Percentiles rank a stretch among this genome's conserved stretches.
Conservation (phyloP, 1,140 invertebrate species). For the Drosophila baimaii region DNA sequence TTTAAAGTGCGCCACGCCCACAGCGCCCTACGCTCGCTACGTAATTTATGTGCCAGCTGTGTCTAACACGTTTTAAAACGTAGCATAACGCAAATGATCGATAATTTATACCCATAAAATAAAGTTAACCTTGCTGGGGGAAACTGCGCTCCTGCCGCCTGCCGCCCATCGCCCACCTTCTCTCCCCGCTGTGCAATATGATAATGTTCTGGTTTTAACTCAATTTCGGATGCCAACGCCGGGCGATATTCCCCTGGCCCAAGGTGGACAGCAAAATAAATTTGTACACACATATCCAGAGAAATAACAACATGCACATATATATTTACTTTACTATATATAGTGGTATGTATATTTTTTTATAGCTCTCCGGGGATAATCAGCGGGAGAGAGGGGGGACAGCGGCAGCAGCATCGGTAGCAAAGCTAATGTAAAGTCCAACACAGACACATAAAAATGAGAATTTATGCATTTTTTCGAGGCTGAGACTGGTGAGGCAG, state of each 20-base stretch:
- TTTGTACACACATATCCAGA: constrained; percentile 65
- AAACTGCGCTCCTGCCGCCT: too few species aligned
- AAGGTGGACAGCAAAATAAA: constrained; percentile 56
- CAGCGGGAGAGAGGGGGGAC: constrained; percentile 26
- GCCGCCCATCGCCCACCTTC: neutral
- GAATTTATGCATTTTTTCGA: constrained; percentile 75
- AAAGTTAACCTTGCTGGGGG: constrained; percentile 30
- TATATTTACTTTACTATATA: constrained; percentile 41
- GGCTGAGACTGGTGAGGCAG: constrained; percentile 33
- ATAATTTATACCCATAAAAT: constrained; percentile 51
- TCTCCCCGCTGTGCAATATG: constrained; percentile 11
- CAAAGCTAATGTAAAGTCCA: constrained; percentile 77
- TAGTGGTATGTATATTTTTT: constrained; percentile 69
- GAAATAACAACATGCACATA: constrained; percentile 33
- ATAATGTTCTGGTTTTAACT: constrained; percentile 61
- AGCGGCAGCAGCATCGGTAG: constrained; percentile 23
- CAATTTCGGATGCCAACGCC: constrained; percentile 41
- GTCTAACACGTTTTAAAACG: constrained; percentile 38
- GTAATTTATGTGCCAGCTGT: constrained; percentile 54
- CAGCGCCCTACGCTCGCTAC: neutral
- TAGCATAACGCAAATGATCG: constrained; percentile 40
- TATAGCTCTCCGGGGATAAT: constrained; percentile 78
- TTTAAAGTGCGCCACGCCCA: constrained; percentile 38
- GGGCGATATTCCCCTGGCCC: constrained; percentile 50
- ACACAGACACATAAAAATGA: constrained; percentile 80